A percentile compares a stretch with the other conserved stretches of the same genome.
Conservation (phyloP, 1,140 invertebrate species). For the Zaprionus vittiger region DNA sequence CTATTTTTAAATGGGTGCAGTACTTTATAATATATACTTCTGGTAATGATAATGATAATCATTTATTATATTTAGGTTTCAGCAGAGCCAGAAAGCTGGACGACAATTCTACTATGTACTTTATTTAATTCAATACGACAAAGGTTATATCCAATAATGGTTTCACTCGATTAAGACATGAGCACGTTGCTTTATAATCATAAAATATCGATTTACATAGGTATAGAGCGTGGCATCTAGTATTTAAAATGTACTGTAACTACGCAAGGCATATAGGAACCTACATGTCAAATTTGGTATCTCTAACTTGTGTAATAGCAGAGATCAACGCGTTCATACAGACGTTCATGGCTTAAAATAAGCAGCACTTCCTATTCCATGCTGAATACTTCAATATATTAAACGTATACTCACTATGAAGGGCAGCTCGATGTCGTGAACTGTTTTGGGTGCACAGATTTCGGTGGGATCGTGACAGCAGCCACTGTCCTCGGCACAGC, state of each 20-base stretch:
- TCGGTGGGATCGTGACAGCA: constrained; percentile 88
- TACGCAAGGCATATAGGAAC: not conserved
- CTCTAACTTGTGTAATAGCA: not conserved
- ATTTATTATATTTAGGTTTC: too few species aligned
- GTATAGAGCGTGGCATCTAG: not conserved
- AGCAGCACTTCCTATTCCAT: too few species aligned
- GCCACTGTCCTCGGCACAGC: constrained; percentile 91
- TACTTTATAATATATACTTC: not conserved
- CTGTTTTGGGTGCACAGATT: constrained; percentile 88
- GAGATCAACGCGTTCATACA: not conserved
- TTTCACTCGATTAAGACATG: not conserved
- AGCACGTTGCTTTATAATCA: not conserved
- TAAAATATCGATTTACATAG: not conserved
- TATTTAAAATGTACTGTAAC: not conserved
- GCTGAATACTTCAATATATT: too few species aligned
- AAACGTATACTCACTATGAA: constrained; percentile 88
- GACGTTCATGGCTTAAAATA: too few species aligned
- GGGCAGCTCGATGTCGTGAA: constrained; percentile 87
- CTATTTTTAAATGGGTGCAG: constrained; percentile 2
- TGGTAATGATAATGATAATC: not conserved
- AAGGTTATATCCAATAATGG: too few species aligned
- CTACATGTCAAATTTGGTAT: not conserved
- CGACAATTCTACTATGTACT: not conserved
- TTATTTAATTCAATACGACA: not conserved
- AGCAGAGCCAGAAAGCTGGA: too few species aligned